Percentiles rank a stretch among this genome's conserved stretches.
Conservation (phyloP, 2,888 invertebrate species). For the Euplagia quadripunctaria region DNA sequence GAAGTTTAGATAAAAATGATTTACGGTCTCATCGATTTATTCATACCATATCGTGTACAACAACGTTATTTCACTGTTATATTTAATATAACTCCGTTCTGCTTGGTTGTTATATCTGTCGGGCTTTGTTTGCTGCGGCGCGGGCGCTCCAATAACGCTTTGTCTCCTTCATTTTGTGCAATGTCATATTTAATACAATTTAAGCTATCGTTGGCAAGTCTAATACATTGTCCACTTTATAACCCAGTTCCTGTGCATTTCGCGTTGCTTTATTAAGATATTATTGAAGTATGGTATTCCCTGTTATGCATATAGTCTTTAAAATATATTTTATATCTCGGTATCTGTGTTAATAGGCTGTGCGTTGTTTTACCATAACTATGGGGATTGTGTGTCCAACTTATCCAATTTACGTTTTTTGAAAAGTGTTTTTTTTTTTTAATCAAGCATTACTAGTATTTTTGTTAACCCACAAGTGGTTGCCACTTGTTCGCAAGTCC, state of each 20-base stretch:
- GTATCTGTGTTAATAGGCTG: too few relatives aligned
- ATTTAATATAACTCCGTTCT: constrained; percentile 35
- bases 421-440: too few relatives aligned
- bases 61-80: constrained; percentile 41
- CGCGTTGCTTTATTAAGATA: neutral
- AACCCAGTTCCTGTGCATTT: constrained; percentile 7
- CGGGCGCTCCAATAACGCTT: constrained; percentile 42
- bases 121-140: constrained; percentile 41
- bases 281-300: neutral
- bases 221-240: constrained; percentile 14
- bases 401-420: too few relatives aligned
- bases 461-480: too few relatives aligned
- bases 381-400: too few relatives aligned
- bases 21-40: constrained; percentile 24
- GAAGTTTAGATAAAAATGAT: neutral
- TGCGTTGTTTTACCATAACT: too few relatives aligned
- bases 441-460: too few relatives aligned
- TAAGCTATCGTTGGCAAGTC: constrained; percentile 8
- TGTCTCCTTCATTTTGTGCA: constrained; percentile 29
- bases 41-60: constrained; percentile 71
- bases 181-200: constrained; percentile 24
- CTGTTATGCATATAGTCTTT: neutral
- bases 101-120: constrained; percentile 35
- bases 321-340: too few relatives aligned
- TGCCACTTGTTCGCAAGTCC: too few relatives aligned